Conservation (phyloP, 2,113 vertebrate species). For the Petrocephalus zakoni region DNA sequence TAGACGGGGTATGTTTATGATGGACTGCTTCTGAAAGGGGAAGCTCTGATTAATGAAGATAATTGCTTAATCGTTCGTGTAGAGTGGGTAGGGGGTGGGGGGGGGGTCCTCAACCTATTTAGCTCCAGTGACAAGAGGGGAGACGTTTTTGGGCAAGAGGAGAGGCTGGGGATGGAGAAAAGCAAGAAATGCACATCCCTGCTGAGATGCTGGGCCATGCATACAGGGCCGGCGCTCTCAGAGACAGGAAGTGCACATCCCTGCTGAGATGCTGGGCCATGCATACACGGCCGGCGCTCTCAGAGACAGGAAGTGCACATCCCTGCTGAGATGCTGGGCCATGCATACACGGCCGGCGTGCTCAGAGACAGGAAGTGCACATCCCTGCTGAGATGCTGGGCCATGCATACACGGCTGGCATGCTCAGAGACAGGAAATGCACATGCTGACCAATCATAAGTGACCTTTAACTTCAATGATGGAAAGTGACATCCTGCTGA, state of each 20-base stretch:
- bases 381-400: neutral
- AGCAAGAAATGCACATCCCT: neutral
- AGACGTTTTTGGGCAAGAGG: slow-evolving; percentile 5
- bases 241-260: neutral
- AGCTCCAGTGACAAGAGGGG: slow-evolving; percentile 7
- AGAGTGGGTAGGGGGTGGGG: slow-evolving; percentile 24
- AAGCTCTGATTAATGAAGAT: slow-evolving; percentile 50
- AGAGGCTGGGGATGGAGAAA: neutral
- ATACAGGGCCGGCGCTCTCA: neutral
- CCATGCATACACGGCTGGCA: neutral
- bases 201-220: neutral
- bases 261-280: neutral
- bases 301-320: neutral
- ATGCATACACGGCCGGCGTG: neutral
- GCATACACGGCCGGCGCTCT: neutral
- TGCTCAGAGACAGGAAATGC: neutral
- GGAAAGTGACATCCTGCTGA: neutral
- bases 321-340: neutral
- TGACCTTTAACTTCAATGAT: neutral
- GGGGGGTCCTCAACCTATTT: neutral
- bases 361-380: neutral
- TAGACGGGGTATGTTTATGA: neutral
- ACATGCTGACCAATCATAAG: neutral
- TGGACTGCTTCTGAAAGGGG: slow-evolving; percentile 32
- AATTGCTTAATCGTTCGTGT: slow-evolving; percentile 48